These are phyloP conservation scores for Sarcophaga subvicina DNA, from an alignment of 2,888 invertebrate genomes.

Conservation along the genomic window DNA sequence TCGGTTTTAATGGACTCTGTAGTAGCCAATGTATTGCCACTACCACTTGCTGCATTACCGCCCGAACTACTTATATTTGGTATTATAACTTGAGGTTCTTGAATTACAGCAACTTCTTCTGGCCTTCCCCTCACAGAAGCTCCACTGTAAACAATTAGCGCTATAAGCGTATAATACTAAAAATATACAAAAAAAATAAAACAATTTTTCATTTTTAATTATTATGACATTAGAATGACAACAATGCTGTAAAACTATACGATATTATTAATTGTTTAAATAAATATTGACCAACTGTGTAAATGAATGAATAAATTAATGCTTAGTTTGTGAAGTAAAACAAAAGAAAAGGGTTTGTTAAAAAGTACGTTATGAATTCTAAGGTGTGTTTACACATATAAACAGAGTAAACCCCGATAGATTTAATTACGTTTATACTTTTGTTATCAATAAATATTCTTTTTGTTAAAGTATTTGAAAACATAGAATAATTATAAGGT, in stretches of 20 bases:
- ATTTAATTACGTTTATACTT: slow-evolving; percentile 11
- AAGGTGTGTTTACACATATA: slow-evolving; percentile 41
- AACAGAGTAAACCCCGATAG: slow-evolving; percentile 1
- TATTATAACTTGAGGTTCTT: slow-evolving; percentile 55
- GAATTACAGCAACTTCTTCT: slow-evolving; percentile 56
- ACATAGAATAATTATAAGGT: background rate
- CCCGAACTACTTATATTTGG: slow-evolving; percentile 47
- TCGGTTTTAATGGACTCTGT: slow-evolving; percentile 61
- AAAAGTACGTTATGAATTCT: background rate
- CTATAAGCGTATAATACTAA: slow-evolving; percentile 38
- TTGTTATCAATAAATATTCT: slow-evolving; percentile 16
- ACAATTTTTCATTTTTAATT: background rate
- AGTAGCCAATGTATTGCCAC: slow-evolving; percentile 43
- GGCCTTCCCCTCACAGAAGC: slow-evolving; percentile 33
- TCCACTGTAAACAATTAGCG: slow-evolving; percentile 27
- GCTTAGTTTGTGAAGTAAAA: background rate
- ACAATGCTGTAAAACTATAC: background rate
- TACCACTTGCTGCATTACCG: slow-evolving; percentile 23
- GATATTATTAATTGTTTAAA: slow-evolving; percentile 33
- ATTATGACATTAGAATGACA: background rate
- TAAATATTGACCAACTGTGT: slow-evolving; percentile 33
- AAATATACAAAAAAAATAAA: slow-evolving; percentile 43
- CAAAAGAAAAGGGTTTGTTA: background rate
- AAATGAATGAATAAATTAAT: slow-evolving; percentile 1
- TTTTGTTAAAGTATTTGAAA: slow-evolving; percentile 17